These are phyloP conservation scores for Harpalus rubripes DNA, from an alignment of 2,888 invertebrate genomes.

Conservation along the genomic window DNA sequence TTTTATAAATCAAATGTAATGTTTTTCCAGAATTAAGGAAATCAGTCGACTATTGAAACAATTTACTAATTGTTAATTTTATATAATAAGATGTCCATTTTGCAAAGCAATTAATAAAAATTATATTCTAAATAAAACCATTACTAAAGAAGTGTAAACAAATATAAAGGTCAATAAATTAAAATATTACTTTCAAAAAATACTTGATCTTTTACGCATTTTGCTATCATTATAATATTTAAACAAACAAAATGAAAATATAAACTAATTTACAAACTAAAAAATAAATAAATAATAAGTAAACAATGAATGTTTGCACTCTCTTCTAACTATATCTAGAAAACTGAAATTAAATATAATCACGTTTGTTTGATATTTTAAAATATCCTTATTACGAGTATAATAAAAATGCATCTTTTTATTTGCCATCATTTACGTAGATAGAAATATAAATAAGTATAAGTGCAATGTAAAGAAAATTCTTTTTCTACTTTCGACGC, in stretches of 20 bases:
- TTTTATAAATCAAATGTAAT: too few species aligned
- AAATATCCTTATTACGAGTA: not conserved
- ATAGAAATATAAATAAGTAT: not conserved
- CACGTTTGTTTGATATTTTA: not conserved
- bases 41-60: too few species aligned
- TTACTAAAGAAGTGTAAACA: conserved; percentile 29
- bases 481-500: conserved; percentile 24
- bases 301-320: not conserved
- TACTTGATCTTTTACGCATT: conserved; percentile 35
- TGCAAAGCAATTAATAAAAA: not conserved
- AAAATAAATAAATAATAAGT: not conserved
- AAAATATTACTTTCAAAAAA: conserved; percentile 36
- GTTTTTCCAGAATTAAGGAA: too few species aligned
- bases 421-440: not conserved
- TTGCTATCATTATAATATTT: conserved; percentile 4
- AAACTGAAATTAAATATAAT: not conserved
- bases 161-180: conserved; percentile 32
- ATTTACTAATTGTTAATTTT: not conserved
- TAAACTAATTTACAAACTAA: not conserved
- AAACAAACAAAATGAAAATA: conserved; percentile 14
- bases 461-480: conserved; percentile 4
- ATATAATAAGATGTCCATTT: not conserved
- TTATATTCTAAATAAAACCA: conserved; percentile 15
- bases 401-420: not conserved
- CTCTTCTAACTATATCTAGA: not conserved